Evolutionary conservation across 2,888 invertebrate genomes (phyloP), one percentile per base, ranked within the genome.

Genomic region (Buathra laborator): DNA sequence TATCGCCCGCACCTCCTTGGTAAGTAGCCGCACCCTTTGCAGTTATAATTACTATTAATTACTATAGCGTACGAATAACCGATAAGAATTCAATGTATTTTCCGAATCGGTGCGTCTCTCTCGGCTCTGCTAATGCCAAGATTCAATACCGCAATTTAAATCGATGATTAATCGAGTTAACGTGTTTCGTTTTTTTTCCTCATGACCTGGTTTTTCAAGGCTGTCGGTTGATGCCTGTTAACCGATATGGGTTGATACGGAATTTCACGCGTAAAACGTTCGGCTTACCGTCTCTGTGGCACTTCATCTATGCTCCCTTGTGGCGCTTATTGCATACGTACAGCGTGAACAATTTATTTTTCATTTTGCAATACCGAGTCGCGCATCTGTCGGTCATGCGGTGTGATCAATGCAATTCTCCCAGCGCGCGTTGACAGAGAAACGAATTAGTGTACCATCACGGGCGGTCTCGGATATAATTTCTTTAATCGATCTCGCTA

Each of bases 1-100:
- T 90, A 90, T 91, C 88, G 85, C 88, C 86, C 90, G 88, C 86
- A 87, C 89, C 87, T 90, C 90, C 86, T 87, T 90, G 92, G 93
- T 93, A 87, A 92, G 93, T 92, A 88, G n/a, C 72, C 68, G 12
- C 19, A 12, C 4, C n/a, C 37, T 19, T 9, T 16, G 2, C 19
- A 19, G 62, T 37, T 32, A 5, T 37, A 32, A 46, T 46, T 46
- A 53, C 19, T 24, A 71, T 43, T n/a, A 16, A 12, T 72, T 64
- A 3, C 37, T 6, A 19, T 14, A n/a, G 14, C 29, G n/a, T 16
- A 32, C 53, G 37, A 2, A 16, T 10, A 5, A 64, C 56, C 48
- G 2, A 14, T 10, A 10, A 16, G 46, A 62, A 70, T 76, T 48
- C 53, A 10, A 81, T 53, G 62, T 44, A 66, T 37, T 46, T 77